Conservation (phyloP, 2,888 invertebrate genomes). For the Catonia carolina region DNA sequence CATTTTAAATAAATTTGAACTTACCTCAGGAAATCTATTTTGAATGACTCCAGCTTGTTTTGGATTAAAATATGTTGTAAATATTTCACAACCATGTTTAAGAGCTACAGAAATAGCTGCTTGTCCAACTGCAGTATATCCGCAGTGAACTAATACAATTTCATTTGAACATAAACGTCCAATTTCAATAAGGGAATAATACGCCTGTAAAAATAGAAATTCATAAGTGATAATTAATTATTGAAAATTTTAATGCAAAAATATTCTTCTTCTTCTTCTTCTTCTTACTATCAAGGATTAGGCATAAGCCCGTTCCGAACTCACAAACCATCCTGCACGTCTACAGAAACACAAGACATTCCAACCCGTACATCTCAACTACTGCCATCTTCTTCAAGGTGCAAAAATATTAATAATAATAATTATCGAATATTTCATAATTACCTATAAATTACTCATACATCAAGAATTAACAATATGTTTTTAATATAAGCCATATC, state of each 20-base stretch:
- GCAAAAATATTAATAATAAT: neutral
- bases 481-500: too few relatives aligned
- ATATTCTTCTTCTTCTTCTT: too few relatives aligned
- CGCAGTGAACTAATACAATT: conserved; percentile 48
- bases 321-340: too few relatives aligned
- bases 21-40: conserved; percentile 39
- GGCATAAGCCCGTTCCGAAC: too few relatives aligned
- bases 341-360: too few relatives aligned
- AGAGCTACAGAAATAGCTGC: conserved; percentile 54
- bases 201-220: conserved; percentile 43
- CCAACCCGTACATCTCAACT: too few relatives aligned
- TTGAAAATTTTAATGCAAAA: neutral
- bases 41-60: conserved; percentile 39
- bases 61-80: conserved; percentile 48
- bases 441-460: neutral
- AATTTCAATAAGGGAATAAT: conserved; percentile 49
- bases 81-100: conserved; percentile 47
- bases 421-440: neutral
- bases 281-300: too few relatives aligned
- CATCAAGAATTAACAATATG: too few relatives aligned
- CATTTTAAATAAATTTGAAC: neutral
- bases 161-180: conserved; percentile 40
- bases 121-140: conserved; percentile 52
- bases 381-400: neutral
- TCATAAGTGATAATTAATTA: neutral